phyloP scores from a whole-genome alignment of 2,113 vertebrate genomes.

The Indicator indicator region DNA sequence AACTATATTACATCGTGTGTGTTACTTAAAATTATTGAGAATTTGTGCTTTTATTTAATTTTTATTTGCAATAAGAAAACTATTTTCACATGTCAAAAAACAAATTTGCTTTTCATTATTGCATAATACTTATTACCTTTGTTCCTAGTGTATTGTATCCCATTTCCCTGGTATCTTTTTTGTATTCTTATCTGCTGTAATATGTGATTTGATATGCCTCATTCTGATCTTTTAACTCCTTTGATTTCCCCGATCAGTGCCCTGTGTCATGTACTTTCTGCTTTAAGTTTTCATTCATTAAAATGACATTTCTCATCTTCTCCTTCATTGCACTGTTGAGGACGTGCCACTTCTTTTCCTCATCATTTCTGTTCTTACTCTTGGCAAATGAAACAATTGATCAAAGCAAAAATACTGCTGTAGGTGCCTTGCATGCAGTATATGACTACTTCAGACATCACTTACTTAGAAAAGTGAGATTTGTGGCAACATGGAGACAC shows the following conservation, averaged over 20 bases:
- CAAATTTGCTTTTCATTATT: background rate
- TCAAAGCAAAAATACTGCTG: background rate
- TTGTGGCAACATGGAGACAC: background rate
- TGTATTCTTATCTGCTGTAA: background rate
- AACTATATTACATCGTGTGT: background rate
- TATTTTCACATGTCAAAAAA: background rate
- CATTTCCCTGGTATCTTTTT: background rate
- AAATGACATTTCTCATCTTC: constrained; percentile 30
- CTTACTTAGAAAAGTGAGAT: background rate
- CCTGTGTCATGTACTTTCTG: background rate
- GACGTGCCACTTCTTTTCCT: background rate
- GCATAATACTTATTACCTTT: background rate
- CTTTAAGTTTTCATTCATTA: constrained; percentile 31
- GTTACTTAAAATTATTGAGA: background rate
- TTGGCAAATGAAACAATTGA: background rate
- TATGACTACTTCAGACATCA: background rate
- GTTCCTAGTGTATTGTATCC: background rate
- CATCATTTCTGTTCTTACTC: background rate
- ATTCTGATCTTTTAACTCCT: background rate
- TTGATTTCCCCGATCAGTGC: background rate
- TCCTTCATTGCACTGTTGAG: background rate
- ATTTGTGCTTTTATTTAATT: background rate
- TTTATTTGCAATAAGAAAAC: background rate
- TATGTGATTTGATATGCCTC: background rate
- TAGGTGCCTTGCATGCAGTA: background rate